phyloP scores from a whole-genome alignment of 2,888 invertebrate genomes.

The Glaucopsyche alexis region DNA sequence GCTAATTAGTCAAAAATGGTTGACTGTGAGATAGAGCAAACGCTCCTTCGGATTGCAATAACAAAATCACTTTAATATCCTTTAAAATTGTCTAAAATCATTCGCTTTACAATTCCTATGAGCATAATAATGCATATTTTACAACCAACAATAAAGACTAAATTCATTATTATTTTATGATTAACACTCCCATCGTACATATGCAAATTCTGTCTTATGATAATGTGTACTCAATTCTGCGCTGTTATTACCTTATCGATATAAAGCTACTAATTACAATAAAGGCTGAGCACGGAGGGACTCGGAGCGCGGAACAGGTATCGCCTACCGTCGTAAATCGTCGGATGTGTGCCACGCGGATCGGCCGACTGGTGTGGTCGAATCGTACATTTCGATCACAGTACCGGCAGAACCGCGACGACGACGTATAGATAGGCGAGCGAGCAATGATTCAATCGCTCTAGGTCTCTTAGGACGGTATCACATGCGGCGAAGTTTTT shows the following conservation, averaged over 20 bases:
- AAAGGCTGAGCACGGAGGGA: slow-evolving; percentile 23
- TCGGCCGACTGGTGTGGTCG: slow-evolving; percentile 44
- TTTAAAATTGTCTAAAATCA: too few relatives aligned
- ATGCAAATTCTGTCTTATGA: slow-evolving; percentile 12
- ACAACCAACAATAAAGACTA: neutral
- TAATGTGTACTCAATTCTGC: neutral
- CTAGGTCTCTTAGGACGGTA: slow-evolving; percentile 13
- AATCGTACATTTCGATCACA: slow-evolving; percentile 52
- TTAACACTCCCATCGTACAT: neutral
- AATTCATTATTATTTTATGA: neutral
- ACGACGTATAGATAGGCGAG: slow-evolving; percentile 33
- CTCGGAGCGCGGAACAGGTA: slow-evolving; percentile 35
- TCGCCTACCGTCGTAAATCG: slow-evolving; percentile 37
- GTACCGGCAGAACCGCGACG: slow-evolving; percentile 35
- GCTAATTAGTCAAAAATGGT: too few relatives aligned
- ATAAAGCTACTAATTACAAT: slow-evolving; percentile 22
- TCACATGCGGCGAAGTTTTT: neutral
- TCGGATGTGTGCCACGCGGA: slow-evolving; percentile 40
- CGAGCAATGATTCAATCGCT: slow-evolving; percentile 31
- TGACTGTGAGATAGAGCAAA: too few relatives aligned
- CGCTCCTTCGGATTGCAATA: too few relatives aligned
- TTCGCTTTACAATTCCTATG: neutral
- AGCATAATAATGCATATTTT: neutral
- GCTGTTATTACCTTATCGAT: slow-evolving; percentile 21
- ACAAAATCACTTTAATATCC: too few relatives aligned